Percentiles rank a stretch among this genome's conserved stretches.
phyloP scores from a whole-genome alignment of 2,113 vertebrate genomes.

The Scatophagus argus region DNA sequence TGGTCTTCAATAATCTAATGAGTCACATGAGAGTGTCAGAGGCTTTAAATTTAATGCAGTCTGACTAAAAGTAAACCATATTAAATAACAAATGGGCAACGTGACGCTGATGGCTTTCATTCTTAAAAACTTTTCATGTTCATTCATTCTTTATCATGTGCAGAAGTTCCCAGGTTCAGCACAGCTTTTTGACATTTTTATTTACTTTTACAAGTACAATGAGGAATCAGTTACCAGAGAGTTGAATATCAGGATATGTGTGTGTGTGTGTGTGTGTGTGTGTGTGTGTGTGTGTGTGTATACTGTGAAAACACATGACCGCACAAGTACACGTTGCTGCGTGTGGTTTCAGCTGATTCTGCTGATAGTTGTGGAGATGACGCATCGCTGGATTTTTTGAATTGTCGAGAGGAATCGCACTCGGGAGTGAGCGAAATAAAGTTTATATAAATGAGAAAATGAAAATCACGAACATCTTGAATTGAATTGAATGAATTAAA shows the following conservation, averaged over 20 bases:
- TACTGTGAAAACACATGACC: not conserved
- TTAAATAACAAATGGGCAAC: not conserved
- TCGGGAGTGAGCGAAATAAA: not conserved
- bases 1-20: not conserved
- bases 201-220: conserved; percentile 44
- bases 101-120: not conserved
- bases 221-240: conserved; percentile 44
- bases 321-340: not conserved
- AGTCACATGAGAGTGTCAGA: not conserved
- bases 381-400: not conserved
- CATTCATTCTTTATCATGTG: not conserved
- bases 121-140: not conserved
- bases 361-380: not conserved
- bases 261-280: not conserved
- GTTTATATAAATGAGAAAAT: not conserved
- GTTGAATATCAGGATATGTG: not conserved
- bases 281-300: conserved; percentile 2
- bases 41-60: not conserved
- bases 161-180: not conserved
- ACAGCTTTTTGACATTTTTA: conserved; percentile 13
- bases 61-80: not conserved
- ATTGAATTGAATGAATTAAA: too few species aligned
- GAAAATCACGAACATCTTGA: too few species aligned
- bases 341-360: not conserved
- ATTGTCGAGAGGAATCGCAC: not conserved